Evolutionary conservation across 2,888 invertebrate species (phyloP).

Genomic region (Oxytorus armatus): DNA sequence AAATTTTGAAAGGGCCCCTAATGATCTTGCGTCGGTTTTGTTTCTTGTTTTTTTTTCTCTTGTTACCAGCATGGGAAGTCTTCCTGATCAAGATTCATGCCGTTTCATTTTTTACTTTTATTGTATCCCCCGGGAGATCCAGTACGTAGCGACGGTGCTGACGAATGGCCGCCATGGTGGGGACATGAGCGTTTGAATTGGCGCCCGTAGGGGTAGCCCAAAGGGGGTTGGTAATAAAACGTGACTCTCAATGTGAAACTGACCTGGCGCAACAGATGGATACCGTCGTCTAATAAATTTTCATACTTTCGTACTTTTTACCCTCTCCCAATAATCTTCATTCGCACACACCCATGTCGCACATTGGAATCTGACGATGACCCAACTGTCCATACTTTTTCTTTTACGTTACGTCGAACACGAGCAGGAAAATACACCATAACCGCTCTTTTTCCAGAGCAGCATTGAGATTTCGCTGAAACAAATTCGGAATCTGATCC

Average conservation of each 20-base stretch:
- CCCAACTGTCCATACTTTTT: too few species aligned
- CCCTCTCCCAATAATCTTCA: neutral
- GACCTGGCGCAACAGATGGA: constrained; percentile 68
- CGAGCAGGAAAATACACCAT: too few species aligned
- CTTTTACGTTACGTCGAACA: too few species aligned
- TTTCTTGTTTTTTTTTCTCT: constrained; percentile 2
- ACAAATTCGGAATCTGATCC: too few species aligned
- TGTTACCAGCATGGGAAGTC: neutral
- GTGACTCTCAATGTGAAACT: constrained; percentile 53
- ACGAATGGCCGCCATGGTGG: constrained; percentile 28
- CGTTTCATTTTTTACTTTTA: neutral
- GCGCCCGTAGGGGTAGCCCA: constrained; percentile 54
- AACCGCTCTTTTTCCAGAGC: too few species aligned
- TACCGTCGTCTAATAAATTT: constrained; percentile 20
- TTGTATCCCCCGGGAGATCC: neutral
- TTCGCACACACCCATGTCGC: neutral
- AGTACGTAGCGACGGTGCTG: constrained; percentile 29
- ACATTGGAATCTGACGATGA: too few species aligned
- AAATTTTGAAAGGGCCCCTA: neutral
- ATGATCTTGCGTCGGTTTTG: neutral
- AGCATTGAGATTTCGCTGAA: too few species aligned
- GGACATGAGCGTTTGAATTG: constrained; percentile 41
- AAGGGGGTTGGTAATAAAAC: constrained; percentile 48
- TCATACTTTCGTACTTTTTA: constrained; percentile 22
- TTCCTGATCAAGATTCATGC: neutral